Evolutionary conservation across 1,140 invertebrate genomes (phyloP).

Genomic region (Patella vulgata): DNA sequence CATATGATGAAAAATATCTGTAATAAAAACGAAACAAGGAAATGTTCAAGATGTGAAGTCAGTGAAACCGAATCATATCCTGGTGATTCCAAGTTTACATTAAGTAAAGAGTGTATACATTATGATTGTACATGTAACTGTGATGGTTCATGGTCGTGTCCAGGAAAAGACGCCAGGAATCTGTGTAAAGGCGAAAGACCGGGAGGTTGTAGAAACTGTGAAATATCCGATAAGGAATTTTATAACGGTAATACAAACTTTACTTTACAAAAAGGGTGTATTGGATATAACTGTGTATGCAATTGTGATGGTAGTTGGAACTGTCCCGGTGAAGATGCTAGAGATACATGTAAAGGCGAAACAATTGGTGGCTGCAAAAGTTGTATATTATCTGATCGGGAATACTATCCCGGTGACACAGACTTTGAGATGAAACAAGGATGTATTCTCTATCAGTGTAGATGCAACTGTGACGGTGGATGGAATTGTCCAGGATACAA

Average conservation of each 20-base stretch:
- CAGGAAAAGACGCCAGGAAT: constrained; percentile 36
- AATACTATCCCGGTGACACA: constrained; percentile 22
- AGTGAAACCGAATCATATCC: constrained; percentile 4
- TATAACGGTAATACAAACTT: constrained; percentile 30
- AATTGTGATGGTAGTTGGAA: constrained; percentile 50
- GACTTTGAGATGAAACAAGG: constrained; percentile 32
- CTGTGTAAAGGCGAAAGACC: constrained; percentile 33
- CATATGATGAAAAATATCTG: constrained; percentile 29
- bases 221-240: constrained; percentile 19
- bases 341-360: constrained; percentile 38
- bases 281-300: constrained; percentile 44
- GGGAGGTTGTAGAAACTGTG: constrained; percentile 24
- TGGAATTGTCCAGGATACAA: constrained; percentile 34
- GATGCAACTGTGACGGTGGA: constrained; percentile 39
- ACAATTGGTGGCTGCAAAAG: constrained; percentile 28
- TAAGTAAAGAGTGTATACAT: constrained; percentile 37
- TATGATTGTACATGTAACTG: constrained; percentile 47
- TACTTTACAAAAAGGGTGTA: constrained; percentile 34
- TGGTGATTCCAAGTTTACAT: constrained; percentile 23
- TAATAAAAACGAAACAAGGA: constrained; percentile 2
- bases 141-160: constrained; percentile 48
- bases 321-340: constrained; percentile 45
- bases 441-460: constrained; percentile 41
- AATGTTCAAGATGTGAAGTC: constrained; percentile 28
- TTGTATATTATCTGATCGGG: constrained; percentile 27